phyloP scores from a whole-genome alignment of 1,140 invertebrate genomes.

The Lineus longissimus region DNA sequence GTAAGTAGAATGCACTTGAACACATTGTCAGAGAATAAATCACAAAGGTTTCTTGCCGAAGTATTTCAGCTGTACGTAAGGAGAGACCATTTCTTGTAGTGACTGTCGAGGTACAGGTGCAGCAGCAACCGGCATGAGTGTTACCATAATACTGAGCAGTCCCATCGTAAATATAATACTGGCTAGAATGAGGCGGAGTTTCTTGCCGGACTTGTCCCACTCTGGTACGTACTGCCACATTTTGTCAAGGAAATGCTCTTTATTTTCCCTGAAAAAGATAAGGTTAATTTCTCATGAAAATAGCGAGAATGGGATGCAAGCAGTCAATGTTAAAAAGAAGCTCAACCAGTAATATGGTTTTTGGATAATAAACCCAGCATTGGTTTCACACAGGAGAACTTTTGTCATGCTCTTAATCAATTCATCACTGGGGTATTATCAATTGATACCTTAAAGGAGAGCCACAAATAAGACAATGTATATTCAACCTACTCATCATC shows the following conservation, averaged over 20 bases:
- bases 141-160: conserved; percentile 25
- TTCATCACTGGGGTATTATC: background rate
- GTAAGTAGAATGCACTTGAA: too few relatives aligned
- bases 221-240: conserved; percentile 23
- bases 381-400: background rate
- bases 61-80: too few relatives aligned
- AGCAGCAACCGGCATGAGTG: conserved; percentile 20
- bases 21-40: too few relatives aligned
- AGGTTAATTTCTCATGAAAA: background rate
- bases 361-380: background rate
- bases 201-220: conserved; percentile 21
- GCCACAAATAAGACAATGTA: background rate
- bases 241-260: conserved; percentile 17
- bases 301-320: background rate
- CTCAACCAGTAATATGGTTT: background rate
- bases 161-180: conserved; percentile 26
- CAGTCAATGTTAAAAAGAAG: background rate
- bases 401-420: background rate
- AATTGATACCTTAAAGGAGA: background rate
- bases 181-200: conserved; percentile 18
- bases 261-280: background rate
- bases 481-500: conserved; percentile 17
- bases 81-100: too few relatives aligned
- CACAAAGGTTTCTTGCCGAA: too few relatives aligned
- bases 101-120: too few relatives aligned